Evolutionary conservation across 2,888 invertebrate species (phyloP).

Genomic region (Archips xylosteana): DNA sequence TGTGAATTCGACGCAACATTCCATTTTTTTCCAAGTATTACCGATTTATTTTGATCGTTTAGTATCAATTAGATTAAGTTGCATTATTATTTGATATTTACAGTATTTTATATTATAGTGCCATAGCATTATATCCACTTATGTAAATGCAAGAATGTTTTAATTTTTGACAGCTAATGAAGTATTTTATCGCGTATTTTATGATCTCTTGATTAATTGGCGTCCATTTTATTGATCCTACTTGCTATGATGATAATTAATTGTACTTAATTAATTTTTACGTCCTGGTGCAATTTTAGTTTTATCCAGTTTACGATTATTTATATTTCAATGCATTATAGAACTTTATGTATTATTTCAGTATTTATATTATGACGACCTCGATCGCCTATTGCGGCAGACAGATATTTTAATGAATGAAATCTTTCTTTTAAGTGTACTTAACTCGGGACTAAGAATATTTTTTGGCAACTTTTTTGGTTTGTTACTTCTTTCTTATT

Average conservation of each 20-base stretch:
- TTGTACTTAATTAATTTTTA: slow-evolving; percentile 36
- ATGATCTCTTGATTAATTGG: slow-evolving; percentile 36
- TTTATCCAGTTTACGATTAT: neutral
- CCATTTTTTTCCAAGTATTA: slow-evolving; percentile 41
- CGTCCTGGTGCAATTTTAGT: slow-evolving; percentile 28
- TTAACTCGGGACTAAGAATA: slow-evolving; percentile 29
- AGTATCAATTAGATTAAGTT: slow-evolving; percentile 31
- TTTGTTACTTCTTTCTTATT: slow-evolving; percentile 29
- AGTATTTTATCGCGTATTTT: slow-evolving; percentile 30
- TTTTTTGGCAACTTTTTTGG: slow-evolving; percentile 17
- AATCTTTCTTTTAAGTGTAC: slow-evolving; percentile 27
- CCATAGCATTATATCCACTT: slow-evolving; percentile 35
- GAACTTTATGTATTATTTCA: slow-evolving; percentile 22
- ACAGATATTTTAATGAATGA: slow-evolving; percentile 7
- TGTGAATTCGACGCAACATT: slow-evolving; percentile 26
- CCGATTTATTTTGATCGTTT: slow-evolving; percentile 18
- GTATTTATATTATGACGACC: slow-evolving; percentile 6
- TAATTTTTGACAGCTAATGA: slow-evolving; percentile 31
- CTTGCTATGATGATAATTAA: slow-evolving; percentile 14
- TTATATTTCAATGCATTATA: slow-evolving; percentile 1
- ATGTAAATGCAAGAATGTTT: slow-evolving; percentile 23
- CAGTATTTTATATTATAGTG: slow-evolving; percentile 39
- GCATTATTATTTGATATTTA: slow-evolving; percentile 38
- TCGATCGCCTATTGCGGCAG: slow-evolving; percentile 12
- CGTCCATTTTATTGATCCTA: slow-evolving; percentile 35